Base-by-base conservation (phyloP, 2,113 vertebrate genomes). In the Catharus bicknelli region DNA sequence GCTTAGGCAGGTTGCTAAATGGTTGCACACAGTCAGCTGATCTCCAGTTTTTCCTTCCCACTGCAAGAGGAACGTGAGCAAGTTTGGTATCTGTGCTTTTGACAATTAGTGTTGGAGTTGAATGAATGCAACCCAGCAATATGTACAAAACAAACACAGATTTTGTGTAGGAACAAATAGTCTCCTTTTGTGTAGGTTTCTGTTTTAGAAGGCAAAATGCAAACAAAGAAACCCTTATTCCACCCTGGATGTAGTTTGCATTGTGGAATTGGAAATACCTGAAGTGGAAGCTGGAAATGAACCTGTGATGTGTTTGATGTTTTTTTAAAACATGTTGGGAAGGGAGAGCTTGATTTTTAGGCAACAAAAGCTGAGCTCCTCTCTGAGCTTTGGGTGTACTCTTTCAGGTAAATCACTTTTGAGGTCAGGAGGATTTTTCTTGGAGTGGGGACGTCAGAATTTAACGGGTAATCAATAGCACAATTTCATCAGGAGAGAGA, bases 1-100 rank as follows among this genome's bases (percentile, higher is more conserved):
- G 86, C 70, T 29, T 54, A 86, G 86, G 74, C 90, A 95, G 86
- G 90, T 97, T 98, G 93, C 94, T 94, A 90, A 88, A 90, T 38
- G 67, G 89, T 90, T 48, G 18, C 77, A 55, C 1, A 7, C 58
- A 50, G 63, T 95, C 91, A 85, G 72, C 91, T 95, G 90, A 79
- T 88, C 45, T 50, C 34, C 29, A 10, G 2, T 88, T 76, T 69
- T 73, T 51, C 64, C 69, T 91, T 68, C 55, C 48, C 54, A 53
- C 48, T 72, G 62, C 47, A 91, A 90, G 83, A 86, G 50, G 82
- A 92, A 91, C 58, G 74, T 91, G 82, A 95, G 66, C 94, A 95
- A 96, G 92, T 96, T 97, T 88, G 34, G 25, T 81, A 22, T 90
- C 42, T 79, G 16, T 43, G 77, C 82, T 87, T 89, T 86, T 90